A percentile compares a stretch with the other conserved stretches of the same genome.
Conservation (phyloP, 2,888 invertebrate species). For the Barypeithes pellucidus region DNA sequence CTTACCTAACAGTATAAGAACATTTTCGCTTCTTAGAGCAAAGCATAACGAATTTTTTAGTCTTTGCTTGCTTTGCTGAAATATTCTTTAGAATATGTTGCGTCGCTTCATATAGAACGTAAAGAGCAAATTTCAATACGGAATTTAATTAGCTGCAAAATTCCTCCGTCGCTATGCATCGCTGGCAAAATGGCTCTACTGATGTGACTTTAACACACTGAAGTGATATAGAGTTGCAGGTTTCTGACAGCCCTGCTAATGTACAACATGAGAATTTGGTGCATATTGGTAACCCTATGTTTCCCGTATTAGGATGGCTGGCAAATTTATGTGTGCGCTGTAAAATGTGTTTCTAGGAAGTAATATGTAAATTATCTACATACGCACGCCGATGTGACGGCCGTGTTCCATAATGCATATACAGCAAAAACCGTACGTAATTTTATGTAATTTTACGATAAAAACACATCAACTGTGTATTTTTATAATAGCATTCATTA, state of each 20-base stretch:
- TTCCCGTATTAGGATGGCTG: conserved; percentile 3
- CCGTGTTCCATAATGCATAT: no score
- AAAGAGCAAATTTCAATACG: background rate
- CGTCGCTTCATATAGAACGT: background rate
- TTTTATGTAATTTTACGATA: no score
- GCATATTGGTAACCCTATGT: conserved; percentile 26
- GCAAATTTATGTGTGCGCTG: conserved; percentile 10
- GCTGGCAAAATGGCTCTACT: conserved; percentile 3
- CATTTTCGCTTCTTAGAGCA: no score
- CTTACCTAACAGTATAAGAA: no score
- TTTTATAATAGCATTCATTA: no score
- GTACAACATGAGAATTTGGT: conserved; percentile 20
- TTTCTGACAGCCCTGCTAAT: conserved; percentile 20
- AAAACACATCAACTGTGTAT: no score
- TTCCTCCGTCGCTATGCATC: conserved; percentile 4
- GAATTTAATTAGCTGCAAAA: conserved; percentile 9
- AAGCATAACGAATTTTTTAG: no score
- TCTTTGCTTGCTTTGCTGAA: no score
- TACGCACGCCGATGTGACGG: no score
- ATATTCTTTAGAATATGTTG: no score
- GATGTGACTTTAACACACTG: conserved; percentile 17
- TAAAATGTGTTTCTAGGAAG: background rate
- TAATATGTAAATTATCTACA: background rate
- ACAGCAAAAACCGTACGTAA: no score
- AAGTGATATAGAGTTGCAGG: conserved; percentile 17